Conservation (phyloP, 2,888 invertebrate species). For the Eutolmus rufibarbis region DNA sequence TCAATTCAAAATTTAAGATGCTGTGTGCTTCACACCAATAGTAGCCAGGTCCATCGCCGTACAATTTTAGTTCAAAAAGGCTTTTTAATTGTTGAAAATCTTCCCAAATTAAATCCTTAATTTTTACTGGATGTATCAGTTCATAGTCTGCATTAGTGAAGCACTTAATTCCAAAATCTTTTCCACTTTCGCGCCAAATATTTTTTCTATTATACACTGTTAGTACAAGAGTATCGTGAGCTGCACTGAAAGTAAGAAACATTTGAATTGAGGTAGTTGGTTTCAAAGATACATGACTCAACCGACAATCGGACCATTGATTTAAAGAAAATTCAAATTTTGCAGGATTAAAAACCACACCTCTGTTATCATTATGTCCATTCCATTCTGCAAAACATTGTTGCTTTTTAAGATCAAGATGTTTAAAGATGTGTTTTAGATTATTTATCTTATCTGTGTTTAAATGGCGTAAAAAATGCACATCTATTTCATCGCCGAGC, state of each 20-base stretch:
- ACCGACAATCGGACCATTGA: background rate
- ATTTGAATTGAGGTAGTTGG: conserved; percentile 46
- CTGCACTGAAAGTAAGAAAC: conserved; percentile 44
- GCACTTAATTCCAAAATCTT: conserved; percentile 65
- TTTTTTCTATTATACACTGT: conserved; percentile 67
- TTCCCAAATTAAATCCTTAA: conserved; percentile 60
- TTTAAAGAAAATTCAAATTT: background rate
- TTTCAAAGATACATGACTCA: background rate
- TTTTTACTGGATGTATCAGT: conserved; percentile 63
- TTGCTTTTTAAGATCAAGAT: conserved; percentile 1
- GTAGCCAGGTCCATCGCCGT: conserved; percentile 66
- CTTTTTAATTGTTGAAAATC: conserved; percentile 52
- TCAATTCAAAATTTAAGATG: conserved; percentile 63
- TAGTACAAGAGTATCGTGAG: conserved; percentile 59
- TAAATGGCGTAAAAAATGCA: background rate
- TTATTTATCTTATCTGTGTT: background rate
- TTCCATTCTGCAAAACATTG: background rate
- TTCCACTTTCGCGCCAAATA: conserved; percentile 62
- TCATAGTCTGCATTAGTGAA: conserved; percentile 68
- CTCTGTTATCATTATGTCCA: background rate
- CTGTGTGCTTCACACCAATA: conserved; percentile 73
- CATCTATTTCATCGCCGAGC: background rate
- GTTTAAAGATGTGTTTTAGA: background rate
- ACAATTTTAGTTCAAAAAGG: conserved; percentile 65
- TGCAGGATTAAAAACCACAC: background rate